Conservation (phyloP, 1,140 invertebrate species). For the Diploscapter pachys region DNA sequence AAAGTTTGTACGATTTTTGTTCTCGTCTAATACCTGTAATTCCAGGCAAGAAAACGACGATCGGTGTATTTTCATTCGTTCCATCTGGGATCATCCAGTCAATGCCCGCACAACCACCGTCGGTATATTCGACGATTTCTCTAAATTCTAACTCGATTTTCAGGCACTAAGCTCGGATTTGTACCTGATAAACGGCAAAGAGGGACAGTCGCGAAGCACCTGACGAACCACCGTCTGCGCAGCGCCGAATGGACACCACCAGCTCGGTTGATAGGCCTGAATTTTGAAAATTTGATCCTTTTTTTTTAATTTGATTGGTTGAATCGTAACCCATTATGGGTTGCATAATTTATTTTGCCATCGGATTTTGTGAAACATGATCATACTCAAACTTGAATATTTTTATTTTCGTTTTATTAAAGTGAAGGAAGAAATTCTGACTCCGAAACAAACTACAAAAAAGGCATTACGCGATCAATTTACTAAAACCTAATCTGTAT, state of each 20-base stretch:
- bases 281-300: neutral
- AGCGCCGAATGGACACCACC: constrained; percentile 41
- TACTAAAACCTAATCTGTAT: no score
- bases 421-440: no score
- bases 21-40: constrained; percentile 25
- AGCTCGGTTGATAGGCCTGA: constrained; percentile 34
- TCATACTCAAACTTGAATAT: no score
- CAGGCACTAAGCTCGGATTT: no score
- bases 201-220: neutral
- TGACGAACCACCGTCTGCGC: constrained; percentile 24
- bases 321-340: no score
- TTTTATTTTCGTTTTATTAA: no score
- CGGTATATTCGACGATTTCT: constrained; percentile 35
- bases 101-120: constrained; percentile 32
- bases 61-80: constrained; percentile 29
- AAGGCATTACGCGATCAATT: no score
- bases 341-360: no score
- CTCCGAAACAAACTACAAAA: no score
- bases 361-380: no score
- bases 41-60: constrained; percentile 39
- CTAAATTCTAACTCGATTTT: constrained; percentile 8
- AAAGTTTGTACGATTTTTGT: no score
- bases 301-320: no score
- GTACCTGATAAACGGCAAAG: neutral
- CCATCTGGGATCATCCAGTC: constrained; percentile 40